These are phyloP conservation scores for Lutjanus erythropterus DNA, from an alignment of 2,113 vertebrate species.

Conservation along the genomic window DNA sequence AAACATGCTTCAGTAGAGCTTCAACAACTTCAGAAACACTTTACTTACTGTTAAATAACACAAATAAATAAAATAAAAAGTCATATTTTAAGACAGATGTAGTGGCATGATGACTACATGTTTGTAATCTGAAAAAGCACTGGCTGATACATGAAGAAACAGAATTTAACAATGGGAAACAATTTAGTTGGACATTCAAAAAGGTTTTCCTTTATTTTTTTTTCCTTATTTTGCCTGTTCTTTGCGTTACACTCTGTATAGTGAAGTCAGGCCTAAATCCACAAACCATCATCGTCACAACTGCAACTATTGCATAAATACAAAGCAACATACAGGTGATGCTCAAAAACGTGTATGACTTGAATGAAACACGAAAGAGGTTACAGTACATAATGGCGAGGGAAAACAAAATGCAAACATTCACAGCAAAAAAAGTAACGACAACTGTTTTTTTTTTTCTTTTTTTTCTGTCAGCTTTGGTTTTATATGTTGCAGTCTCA, in stretches of 20 bases:
- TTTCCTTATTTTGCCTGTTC: constrained; percentile 69
- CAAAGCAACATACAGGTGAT: constrained; percentile 81
- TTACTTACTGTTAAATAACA: too few species aligned
- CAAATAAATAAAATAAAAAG: too few species aligned
- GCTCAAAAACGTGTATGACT: constrained; percentile 68
- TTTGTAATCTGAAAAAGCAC: not conserved
- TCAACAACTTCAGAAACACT: too few species aligned
- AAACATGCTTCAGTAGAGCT: constrained; percentile 1
- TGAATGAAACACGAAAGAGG: constrained; percentile 71
- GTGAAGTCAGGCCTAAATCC: constrained; percentile 79
- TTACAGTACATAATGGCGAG: constrained; percentile 71
- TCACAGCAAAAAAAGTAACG: constrained; percentile 75
- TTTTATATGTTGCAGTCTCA: constrained; percentile 70
- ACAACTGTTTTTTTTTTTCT: constrained; percentile 43
- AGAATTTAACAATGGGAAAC: constrained; percentile 34
- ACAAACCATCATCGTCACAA: constrained; percentile 80
- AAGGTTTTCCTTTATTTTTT: constrained; percentile 73
- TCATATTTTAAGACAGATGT: not conserved
- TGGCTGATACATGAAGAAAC: not conserved
- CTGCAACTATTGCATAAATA: constrained; percentile 83
- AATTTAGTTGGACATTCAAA: constrained; percentile 77
- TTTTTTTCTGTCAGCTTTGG: constrained; percentile 76
- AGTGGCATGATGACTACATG: not conserved
- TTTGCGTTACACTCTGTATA: constrained; percentile 76
- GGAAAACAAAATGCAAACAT: constrained; percentile 66